Conservation (phyloP, 2,888 invertebrate species). For the Drosophila neonasuta region DNA sequence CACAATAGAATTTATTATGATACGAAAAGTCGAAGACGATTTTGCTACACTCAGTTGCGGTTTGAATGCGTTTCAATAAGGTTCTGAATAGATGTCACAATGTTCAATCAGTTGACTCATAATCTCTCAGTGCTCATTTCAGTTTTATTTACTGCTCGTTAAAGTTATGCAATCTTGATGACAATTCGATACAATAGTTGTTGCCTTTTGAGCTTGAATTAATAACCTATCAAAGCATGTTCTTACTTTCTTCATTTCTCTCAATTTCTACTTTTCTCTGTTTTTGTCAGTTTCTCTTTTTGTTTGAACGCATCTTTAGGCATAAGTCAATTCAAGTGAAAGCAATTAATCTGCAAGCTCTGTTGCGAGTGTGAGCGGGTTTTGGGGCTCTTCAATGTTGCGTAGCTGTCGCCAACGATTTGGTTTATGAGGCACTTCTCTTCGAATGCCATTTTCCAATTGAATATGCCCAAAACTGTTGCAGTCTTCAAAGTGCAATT, state of each 20-base stretch:
- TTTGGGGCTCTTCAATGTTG: constrained; percentile 15
- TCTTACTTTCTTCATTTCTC: no score
- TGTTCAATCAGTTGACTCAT: constrained; percentile 4
- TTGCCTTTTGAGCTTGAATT: neutral
- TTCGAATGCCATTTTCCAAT: constrained; percentile 18
- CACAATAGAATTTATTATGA: neutral
- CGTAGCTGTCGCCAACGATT: neutral
- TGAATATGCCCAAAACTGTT: constrained; percentile 3
- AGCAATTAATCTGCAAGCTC: constrained; percentile 9
- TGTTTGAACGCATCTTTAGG: neutral
- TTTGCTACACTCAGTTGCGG: neutral
- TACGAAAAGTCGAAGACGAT: neutral
- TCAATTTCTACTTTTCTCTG: neutral
- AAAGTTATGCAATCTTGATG: neutral
- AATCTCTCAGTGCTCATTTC: constrained; percentile 19
- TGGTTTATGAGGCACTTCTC: constrained; percentile 21
- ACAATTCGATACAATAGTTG: neutral
- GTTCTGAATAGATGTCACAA: neutral
- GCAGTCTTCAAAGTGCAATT: neutral
- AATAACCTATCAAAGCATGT: constrained; percentile 11
- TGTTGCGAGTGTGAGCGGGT: neutral
- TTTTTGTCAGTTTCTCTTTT: neutral
- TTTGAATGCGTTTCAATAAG: no score
- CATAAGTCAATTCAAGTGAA: constrained; percentile 2
- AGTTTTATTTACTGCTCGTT: neutral